Evolutionary conservation across 2,113 vertebrate species (phyloP).

Genomic region (Rana temporaria): DNA sequence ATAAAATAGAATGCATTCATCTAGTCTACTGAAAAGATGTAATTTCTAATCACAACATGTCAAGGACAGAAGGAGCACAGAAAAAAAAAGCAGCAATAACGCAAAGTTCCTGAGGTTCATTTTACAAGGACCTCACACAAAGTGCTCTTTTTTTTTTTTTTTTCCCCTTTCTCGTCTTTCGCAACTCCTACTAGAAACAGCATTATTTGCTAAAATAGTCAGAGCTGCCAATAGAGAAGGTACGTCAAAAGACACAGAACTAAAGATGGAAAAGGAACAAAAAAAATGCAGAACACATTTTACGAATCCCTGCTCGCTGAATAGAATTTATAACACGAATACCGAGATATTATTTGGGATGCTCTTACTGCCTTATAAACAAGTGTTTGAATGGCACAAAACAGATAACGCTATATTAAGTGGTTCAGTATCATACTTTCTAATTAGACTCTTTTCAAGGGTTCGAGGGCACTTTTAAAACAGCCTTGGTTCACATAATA

Average conservation of each 20-base stretch:
- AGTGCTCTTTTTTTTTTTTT: constrained; percentile 71
- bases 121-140: constrained; percentile 99
- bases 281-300: constrained; percentile 66
- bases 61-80: constrained; percentile 55
- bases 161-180: constrained; percentile 62
- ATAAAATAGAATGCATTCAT: constrained; percentile 74
- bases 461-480: constrained; percentile 86
- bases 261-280: constrained; percentile 79
- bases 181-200: constrained; percentile 96
- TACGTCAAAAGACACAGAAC: constrained; percentile 90
- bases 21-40: constrained; percentile 73
- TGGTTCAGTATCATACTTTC: constrained; percentile 62
- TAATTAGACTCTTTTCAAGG: constrained; percentile 81
- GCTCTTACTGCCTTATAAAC: background rate
- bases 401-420: constrained; percentile 26
- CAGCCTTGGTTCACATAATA: constrained; percentile 87
- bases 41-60: constrained; percentile 67
- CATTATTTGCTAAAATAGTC: constrained; percentile 96
- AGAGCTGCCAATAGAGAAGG: constrained; percentile 93
- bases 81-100: constrained; percentile 74
- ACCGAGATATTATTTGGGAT: constrained; percentile 27
- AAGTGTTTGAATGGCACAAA: background rate
- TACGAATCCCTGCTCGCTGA: background rate
- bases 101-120: constrained; percentile 82
- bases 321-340: constrained; percentile 20